These are phyloP conservation scores for Ptychoptera contaminata DNA, from an alignment of 2,888 invertebrate genomes.

Conservation along the genomic window DNA sequence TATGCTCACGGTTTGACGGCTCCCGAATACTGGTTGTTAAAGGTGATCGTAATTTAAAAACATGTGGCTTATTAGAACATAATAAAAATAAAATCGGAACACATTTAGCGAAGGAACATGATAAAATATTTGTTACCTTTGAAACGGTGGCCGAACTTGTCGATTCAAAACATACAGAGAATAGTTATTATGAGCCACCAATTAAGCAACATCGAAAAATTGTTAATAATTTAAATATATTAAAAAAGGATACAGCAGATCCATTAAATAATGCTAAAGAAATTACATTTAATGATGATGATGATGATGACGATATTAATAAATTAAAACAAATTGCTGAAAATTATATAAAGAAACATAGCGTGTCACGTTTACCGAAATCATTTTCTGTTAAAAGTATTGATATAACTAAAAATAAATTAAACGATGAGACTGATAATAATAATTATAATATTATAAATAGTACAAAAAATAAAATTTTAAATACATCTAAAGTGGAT, in stretches of 20 bases:
- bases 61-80: conserved; percentile 60
- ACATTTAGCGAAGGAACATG: conserved; percentile 27
- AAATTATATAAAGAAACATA: conserved; percentile 8
- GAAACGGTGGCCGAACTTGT: conserved; percentile 34
- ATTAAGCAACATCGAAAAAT: no score
- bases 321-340: conserved; percentile 10
- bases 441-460: conserved; percentile 9
- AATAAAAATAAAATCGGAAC: conserved; percentile 46
- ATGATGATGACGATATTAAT: conserved; percentile 8
- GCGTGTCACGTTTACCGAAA: conserved; percentile 9
- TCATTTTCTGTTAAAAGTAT: conserved; percentile 16
- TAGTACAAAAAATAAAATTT: not conserved
- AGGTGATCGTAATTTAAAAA: conserved; percentile 59
- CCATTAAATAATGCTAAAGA: no score
- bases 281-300: not conserved
- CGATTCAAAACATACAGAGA: conserved; percentile 1
- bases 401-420: conserved; percentile 9
- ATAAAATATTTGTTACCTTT: conserved; percentile 38
- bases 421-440: conserved; percentile 13
- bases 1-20: conserved; percentile 65
- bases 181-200: no score
- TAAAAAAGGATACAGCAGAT: no score
- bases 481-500: no score
- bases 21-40: conserved; percentile 67
- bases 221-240: no score